A percentile compares a stretch with the other conserved stretches of the same genome.
Evolutionary conservation across 2,888 invertebrate species (phyloP).

Genomic region (Megastigmus dorsalis): DNA sequence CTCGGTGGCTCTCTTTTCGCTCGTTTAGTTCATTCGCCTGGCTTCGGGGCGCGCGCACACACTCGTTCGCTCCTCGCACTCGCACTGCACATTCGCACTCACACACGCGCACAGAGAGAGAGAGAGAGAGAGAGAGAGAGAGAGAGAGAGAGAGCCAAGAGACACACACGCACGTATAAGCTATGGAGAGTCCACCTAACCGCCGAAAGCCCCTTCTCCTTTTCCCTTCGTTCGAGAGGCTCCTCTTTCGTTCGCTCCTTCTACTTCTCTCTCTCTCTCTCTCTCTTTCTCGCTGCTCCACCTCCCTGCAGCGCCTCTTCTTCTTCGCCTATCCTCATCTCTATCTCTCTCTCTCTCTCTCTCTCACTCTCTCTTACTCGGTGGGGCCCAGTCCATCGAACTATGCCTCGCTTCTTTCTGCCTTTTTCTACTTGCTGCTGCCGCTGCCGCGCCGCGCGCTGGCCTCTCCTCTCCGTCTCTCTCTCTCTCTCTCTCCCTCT

Average conservation of each 20-base stretch:
- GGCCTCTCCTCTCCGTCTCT: neutral
- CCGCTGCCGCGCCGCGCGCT: neutral
- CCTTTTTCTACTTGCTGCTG: conserved; percentile 22
- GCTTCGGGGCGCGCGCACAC: too few species aligned
- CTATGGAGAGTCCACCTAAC: conserved; percentile 57
- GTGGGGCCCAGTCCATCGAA: conserved; percentile 10
- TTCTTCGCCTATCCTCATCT: conserved; percentile 21
- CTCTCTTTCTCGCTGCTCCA: too few species aligned
- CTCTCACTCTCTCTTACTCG: neutral
- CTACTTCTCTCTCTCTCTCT: conserved; percentile 47
- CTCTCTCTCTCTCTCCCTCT: conserved; percentile 20
- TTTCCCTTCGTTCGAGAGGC: conserved; percentile 8
- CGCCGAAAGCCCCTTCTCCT: conserved; percentile 65
- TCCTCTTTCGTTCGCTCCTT: conserved; percentile 46
- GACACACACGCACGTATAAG: neutral
- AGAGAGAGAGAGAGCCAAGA: too few species aligned
- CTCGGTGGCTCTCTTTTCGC: conserved; percentile 24
- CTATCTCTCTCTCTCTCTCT: conserved; percentile 36
- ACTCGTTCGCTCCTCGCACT: neutral
- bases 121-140: too few species aligned
- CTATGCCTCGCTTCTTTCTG: neutral
- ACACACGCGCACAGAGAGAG: neutral
- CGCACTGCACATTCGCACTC: conserved; percentile 14
- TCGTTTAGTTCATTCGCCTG: conserved; percentile 60
- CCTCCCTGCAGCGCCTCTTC: too few species aligned